phyloP scores from a whole-genome alignment of 2,888 invertebrate genomes.

The Chrysodeixis includens region DNA sequence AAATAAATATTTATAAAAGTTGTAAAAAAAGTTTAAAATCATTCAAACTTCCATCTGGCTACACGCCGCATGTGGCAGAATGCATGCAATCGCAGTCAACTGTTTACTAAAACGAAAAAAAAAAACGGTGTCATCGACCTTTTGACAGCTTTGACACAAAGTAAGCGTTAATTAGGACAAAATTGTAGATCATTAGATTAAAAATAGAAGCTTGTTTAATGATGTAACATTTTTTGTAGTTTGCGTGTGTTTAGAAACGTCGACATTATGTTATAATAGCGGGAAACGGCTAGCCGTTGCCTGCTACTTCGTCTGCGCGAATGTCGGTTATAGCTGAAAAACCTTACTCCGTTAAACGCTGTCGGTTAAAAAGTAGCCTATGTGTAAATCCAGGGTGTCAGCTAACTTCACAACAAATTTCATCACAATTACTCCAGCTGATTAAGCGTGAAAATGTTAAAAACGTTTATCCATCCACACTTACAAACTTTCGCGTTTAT shows the following conservation, averaged over 20 bases:
- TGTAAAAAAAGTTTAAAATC: slow-evolving; percentile 25
- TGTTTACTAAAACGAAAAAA: slow-evolving; percentile 59
- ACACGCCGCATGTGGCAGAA: slow-evolving; percentile 70
- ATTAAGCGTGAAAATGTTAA: too few relatives aligned
- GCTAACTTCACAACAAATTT: too few relatives aligned
- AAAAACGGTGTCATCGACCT: slow-evolving; percentile 58
- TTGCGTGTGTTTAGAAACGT: background rate
- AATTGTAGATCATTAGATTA: slow-evolving; percentile 29
- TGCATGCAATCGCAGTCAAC: slow-evolving; percentile 72
- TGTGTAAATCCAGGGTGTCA: too few relatives aligned
- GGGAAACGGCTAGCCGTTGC: too few relatives aligned
- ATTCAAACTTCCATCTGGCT: slow-evolving; percentile 42
- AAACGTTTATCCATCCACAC: too few relatives aligned
- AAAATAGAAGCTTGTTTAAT: slow-evolving; percentile 23
- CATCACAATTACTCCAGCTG: too few relatives aligned
- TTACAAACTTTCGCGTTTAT: too few relatives aligned
- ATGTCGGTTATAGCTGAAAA: too few relatives aligned
- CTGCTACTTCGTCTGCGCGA: too few relatives aligned
- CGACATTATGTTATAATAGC: too few relatives aligned
- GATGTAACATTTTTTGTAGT: slow-evolving; percentile 15
- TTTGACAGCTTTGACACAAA: slow-evolving; percentile 60
- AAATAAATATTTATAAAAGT: slow-evolving; percentile 11
- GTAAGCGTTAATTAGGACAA: slow-evolving; percentile 47
- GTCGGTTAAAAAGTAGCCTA: too few relatives aligned
- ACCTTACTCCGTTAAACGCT: too few relatives aligned